These are phyloP conservation scores for Ispidina picta DNA, from an alignment of 2,797 vertebrate genomes.

Conservation along the genomic window DNA sequence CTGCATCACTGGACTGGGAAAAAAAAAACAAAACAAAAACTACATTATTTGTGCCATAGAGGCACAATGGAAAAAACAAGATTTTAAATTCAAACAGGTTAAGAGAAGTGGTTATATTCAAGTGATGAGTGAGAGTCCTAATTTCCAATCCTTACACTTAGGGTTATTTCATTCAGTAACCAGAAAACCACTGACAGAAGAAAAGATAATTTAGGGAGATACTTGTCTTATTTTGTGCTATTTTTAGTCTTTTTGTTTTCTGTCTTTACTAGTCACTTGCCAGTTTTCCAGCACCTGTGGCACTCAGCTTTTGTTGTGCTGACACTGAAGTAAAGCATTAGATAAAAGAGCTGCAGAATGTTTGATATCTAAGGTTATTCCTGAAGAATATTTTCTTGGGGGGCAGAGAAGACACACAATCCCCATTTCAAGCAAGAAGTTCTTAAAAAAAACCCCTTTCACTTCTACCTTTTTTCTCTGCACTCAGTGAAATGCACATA, in stretches of 20 bases:
- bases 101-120: not conserved
- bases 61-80: not conserved
- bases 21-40: not conserved
- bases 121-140: not conserved
- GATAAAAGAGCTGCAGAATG: not conserved
- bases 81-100: not conserved
- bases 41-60: not conserved
- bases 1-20: not conserved
- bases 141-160: not conserved
- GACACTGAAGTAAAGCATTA: not conserved
- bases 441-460: not conserved
- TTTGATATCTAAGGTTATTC: not conserved
- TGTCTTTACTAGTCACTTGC: not conserved
- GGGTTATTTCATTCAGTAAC: not conserved
- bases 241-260: not conserved
- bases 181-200: not conserved
- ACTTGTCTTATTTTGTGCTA: not conserved
- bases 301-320: not conserved
- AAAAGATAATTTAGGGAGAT: not conserved
- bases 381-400: not conserved
- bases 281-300: not conserved
- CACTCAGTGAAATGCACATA: not conserved
- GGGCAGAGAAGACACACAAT: not conserved
- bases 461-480: not conserved
- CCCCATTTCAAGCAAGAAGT: not conserved